Evolutionary conservation across 2,797 vertebrate genomes (phyloP).

Genomic region (Falco columbarius): DNA sequence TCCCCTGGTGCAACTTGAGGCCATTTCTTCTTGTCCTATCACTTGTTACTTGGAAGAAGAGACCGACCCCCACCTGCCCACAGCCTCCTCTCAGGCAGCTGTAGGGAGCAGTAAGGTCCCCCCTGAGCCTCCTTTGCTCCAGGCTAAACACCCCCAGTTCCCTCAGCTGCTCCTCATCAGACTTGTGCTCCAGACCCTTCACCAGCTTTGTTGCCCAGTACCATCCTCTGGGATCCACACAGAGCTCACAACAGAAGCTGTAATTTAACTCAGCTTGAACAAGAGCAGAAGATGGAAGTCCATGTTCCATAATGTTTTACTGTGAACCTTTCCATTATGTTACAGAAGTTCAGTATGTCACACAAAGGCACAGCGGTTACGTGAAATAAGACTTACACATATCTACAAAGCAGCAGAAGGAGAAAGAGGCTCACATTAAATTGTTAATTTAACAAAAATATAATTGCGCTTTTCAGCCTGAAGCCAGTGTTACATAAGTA

Average conservation of each 20-base stretch:
- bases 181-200: too few relatives aligned
- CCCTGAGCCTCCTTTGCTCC: too few relatives aligned
- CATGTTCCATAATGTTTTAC: background rate
- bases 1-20: too few relatives aligned
- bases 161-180: too few relatives aligned
- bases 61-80: too few relatives aligned
- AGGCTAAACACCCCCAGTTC: too few relatives aligned
- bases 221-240: background rate
- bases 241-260: background rate
- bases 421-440: slow-evolving; percentile 23
- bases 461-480: slow-evolving; percentile 7
- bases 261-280: background rate
- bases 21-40: too few relatives aligned
- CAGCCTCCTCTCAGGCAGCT: too few relatives aligned
- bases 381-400: background rate
- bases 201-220: background rate
- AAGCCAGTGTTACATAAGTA: slow-evolving; percentile 57
- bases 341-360: background rate
- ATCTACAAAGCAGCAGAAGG: background rate
- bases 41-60: too few relatives aligned
- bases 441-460: slow-evolving; percentile 35
- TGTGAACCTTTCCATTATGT: background rate
- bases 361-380: background rate
- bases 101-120: too few relatives aligned
- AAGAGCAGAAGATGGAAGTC: background rate